Percentiles rank a stretch among this genome's conserved stretches.
Evolutionary conservation across 2,797 vertebrate species (phyloP).

Genomic region (Halcyon badia): DNA sequence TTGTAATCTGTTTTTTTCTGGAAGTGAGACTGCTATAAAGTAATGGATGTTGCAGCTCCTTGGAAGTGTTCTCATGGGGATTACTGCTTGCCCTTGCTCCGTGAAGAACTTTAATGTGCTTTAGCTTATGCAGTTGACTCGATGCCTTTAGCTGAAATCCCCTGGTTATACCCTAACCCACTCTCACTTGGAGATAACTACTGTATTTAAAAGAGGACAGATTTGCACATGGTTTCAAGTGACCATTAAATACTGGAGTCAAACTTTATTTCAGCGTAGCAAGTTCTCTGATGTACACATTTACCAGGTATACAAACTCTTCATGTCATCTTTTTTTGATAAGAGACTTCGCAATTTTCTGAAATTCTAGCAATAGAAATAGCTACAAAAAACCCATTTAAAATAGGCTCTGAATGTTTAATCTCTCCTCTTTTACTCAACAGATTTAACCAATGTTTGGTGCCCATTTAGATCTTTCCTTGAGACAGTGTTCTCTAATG

Average conservation of each 20-base stretch:
- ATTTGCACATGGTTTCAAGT: not conserved
- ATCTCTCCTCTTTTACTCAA: not conserved
- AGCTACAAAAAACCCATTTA: not conserved
- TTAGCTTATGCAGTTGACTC: not conserved
- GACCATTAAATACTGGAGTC: not conserved
- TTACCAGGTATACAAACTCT: rapidly evolving
- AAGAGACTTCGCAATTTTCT: not conserved
- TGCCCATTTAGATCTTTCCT: not conserved
- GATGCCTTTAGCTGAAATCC: not conserved
- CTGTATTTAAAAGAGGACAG: not conserved
- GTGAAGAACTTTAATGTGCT: not conserved
- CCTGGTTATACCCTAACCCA: not conserved
- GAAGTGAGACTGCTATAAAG: not conserved
- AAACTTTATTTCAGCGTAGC: not conserved
- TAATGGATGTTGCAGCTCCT: not conserved
- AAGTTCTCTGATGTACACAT: not conserved
- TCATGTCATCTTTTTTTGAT: not conserved
- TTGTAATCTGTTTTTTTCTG: conserved; percentile 21
- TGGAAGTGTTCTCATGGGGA: not conserved
- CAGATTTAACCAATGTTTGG: not conserved
- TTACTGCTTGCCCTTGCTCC: not conserved
- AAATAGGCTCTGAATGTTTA: not conserved
- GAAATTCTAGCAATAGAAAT: not conserved
- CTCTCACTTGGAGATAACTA: not conserved
- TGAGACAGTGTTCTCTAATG: not conserved